A percentile compares a stretch with the other conserved stretches of the same genome.
phyloP scores from a whole-genome alignment of 2,113 vertebrate species.

The Xiphophorus hellerii region DNA sequence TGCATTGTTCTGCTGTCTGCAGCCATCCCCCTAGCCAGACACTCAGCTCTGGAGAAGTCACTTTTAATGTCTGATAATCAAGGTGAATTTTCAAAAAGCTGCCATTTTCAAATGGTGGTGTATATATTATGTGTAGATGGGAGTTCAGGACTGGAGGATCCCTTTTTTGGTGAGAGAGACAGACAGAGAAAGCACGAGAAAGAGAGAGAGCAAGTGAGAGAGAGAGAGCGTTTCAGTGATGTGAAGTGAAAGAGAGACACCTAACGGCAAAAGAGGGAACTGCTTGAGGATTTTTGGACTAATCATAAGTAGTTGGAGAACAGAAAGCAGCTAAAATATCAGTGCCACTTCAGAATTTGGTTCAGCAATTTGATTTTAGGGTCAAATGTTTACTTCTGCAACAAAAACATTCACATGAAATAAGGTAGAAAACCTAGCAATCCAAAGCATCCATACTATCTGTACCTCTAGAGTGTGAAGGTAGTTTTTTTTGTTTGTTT shows the following conservation, averaged over 20 bases:
- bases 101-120: constrained; percentile 94
- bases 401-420: neutral
- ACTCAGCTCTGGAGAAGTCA: constrained; percentile 91
- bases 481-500: neutral
- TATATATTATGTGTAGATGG: constrained; percentile 86
- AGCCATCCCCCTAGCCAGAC: constrained; percentile 92
- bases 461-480: constrained; percentile 27
- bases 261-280: constrained; percentile 77
- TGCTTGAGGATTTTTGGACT: constrained; percentile 53
- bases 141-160: constrained; percentile 74
- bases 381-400: neutral
- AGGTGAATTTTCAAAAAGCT: constrained; percentile 95
- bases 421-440: neutral
- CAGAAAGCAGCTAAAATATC: constrained; percentile 41
- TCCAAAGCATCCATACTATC: constrained; percentile 24
- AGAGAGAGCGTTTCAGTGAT: constrained; percentile 64
- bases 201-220: constrained; percentile 61
- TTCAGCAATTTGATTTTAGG: constrained; percentile 41
- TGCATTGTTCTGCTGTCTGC: constrained; percentile 93
- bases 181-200: constrained; percentile 59
- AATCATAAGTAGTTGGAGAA: constrained; percentile 26
- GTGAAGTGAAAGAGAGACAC: constrained; percentile 90
- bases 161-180: constrained; percentile 25
- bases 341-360: constrained; percentile 31
- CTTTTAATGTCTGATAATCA: constrained; percentile 95